Percentiles rank a stretch among this genome's conserved stretches.
Conservation (phyloP, 2,797 vertebrate species). For the Halcyon leucocephala region DNA sequence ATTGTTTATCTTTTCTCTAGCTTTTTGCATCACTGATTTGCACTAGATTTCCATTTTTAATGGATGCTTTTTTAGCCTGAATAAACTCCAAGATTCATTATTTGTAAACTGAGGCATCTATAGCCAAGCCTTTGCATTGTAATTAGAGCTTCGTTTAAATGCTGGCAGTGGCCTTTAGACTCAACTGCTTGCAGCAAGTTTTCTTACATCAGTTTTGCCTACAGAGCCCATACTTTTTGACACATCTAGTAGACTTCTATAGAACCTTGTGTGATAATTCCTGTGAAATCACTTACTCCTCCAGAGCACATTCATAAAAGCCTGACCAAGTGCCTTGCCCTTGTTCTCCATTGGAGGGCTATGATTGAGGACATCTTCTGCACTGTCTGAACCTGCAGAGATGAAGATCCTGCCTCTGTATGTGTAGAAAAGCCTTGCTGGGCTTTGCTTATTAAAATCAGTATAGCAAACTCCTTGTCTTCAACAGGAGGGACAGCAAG, state of each 20-base stretch:
- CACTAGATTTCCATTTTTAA: slow-evolving; percentile 41
- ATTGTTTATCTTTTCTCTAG: slow-evolving; percentile 8
- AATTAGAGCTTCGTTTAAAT: background rate
- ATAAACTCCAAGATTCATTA: background rate
- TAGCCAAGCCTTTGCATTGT: background rate
- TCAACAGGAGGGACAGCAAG: background rate
- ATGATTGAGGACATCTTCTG: background rate
- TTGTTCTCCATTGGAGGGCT: background rate
- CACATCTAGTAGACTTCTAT: too few relatives aligned
- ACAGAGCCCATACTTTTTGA: background rate
- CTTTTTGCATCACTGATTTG: background rate
- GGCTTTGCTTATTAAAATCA: background rate
- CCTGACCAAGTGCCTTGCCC: background rate
- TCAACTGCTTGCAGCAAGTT: background rate
- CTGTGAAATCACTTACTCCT: background rate
- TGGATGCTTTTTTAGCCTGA: background rate
- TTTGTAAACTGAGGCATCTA: slow-evolving; percentile 1
- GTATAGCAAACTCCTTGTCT: background rate
- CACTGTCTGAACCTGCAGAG: background rate
- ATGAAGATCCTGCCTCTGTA: background rate
- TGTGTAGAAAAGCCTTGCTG: background rate
- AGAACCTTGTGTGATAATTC: background rate
- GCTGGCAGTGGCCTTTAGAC: background rate
- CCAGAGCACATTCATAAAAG: background rate
- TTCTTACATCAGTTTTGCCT: background rate